Evolutionary conservation across 1,140 invertebrate species (phyloP).

Genomic region (Akabosia matsudoensis): DNA sequence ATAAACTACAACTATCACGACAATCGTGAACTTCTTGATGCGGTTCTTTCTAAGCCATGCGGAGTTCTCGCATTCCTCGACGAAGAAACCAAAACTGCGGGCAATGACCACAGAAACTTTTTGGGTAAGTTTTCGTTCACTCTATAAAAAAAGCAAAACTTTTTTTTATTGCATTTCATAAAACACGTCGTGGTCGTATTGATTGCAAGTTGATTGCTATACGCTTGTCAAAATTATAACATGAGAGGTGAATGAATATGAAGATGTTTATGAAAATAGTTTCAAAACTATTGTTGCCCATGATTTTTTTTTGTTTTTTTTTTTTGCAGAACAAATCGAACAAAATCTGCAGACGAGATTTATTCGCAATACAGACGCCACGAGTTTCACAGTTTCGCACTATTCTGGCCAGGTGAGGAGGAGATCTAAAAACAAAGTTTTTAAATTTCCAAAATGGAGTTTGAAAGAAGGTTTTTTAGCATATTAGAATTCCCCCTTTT

Average conservation of each 20-base stretch:
- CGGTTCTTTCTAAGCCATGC: constrained; percentile 74
- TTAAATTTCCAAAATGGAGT: too few relatives aligned
- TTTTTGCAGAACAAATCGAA: constrained; percentile 48
- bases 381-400: constrained; percentile 75
- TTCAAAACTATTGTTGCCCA: too few relatives aligned
- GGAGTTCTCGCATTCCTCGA: constrained; percentile 85
- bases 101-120: constrained; percentile 32
- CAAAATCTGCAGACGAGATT: constrained; percentile 41
- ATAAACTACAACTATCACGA: constrained; percentile 73
- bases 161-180: too few relatives aligned
- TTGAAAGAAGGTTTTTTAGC: too few relatives aligned
- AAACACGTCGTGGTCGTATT: too few relatives aligned
- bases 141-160: too few relatives aligned
- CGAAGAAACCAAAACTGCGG: constrained; percentile 69
- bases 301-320: constrained; percentile 50
- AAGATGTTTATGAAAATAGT: constrained; percentile 29
- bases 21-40: constrained; percentile 80
- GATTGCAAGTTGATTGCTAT: not conserved
- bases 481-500: too few relatives aligned
- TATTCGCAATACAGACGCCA: constrained; percentile 50
- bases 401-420: constrained; percentile 75
- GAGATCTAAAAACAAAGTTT: too few relatives aligned
- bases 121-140: too few relatives aligned
- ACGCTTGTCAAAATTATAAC: too few relatives aligned
- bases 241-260: too few relatives aligned